A percentile compares a stretch with the other conserved stretches of the same genome.
Conservation (phyloP, 1,140 invertebrate species). For the Physella acuta region DNA sequence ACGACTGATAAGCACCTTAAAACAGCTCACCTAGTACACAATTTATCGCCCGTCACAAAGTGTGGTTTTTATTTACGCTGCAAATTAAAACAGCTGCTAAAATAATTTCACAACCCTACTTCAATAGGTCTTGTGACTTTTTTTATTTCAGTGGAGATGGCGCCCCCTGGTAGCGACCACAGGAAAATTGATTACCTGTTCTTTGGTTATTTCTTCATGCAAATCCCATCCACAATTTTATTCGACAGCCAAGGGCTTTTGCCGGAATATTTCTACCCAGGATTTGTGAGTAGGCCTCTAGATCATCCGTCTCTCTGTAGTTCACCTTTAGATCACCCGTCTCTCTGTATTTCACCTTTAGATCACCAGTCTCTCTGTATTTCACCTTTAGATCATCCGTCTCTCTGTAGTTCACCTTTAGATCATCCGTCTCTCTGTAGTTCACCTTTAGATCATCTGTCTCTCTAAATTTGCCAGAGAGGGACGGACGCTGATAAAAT, state of each 20-base stretch:
- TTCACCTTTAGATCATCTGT: no score
- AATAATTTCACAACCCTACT: no score
- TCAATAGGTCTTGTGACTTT: no score
- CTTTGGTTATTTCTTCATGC: conserved; percentile 29
- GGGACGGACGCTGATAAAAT: no score
- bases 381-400: background rate
- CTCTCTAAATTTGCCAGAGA: no score
- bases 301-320: background rate
- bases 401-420: background rate
- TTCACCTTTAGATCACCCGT: background rate
- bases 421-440: background rate
- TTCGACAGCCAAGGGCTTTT: conserved; percentile 31
- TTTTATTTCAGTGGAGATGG: no score
- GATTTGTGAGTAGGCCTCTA: conserved; percentile 17
- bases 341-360: background rate
- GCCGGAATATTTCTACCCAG: conserved; percentile 27
- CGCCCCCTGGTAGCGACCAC: no score
- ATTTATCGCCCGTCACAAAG: no score
- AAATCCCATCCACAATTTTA: conserved; percentile 25
- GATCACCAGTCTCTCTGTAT: background rate
- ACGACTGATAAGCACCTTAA: no score
- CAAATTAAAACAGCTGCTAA: no score
- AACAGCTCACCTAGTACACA: no score
- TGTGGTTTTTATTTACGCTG: no score
- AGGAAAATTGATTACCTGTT: conserved; percentile 23